A percentile compares a stretch with the other conserved stretches of the same genome.
Conservation (phyloP, 2,797 vertebrate species). For the Centroberyx gerrardi region DNA sequence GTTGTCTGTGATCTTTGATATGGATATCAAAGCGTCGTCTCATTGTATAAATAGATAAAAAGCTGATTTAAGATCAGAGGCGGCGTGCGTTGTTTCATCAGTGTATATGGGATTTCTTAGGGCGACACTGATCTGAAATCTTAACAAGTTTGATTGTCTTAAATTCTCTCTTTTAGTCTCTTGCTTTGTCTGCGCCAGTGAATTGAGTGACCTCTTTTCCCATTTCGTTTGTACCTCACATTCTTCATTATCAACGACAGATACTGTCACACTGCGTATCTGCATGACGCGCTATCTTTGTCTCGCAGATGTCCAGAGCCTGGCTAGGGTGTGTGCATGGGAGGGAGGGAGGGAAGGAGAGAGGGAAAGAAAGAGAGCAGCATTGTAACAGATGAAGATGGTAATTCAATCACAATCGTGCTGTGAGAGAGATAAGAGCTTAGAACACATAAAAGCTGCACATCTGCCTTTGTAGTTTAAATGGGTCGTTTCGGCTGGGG, state of each 20-base stretch:
- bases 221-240: conserved; percentile 10
- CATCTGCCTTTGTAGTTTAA: conserved; percentile 55
- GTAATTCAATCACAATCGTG: conserved; percentile 51
- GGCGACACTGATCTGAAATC: conserved; percentile 20
- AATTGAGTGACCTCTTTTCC: background rate
- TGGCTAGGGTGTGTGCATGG: conserved; percentile 12
- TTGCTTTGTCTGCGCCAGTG: background rate
- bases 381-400: conserved; percentile 63
- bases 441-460: conserved; percentile 57
- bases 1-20: conserved; percentile 69
- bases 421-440: conserved; percentile 51
- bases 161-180: background rate
- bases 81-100: conserved; percentile 40
- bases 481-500: conserved; percentile 22
- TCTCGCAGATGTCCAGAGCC: conserved; percentile 11
- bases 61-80: conserved; percentile 46
- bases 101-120: conserved; percentile 16
- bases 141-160: background rate
- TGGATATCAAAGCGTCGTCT: conserved; percentile 66
- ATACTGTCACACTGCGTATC: conserved; percentile 5
- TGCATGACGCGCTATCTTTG: conserved; percentile 10
- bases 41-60: conserved; percentile 68
- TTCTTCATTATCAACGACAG: conserved; percentile 20
- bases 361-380: conserved; percentile 3
- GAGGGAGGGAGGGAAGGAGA: background rate